phyloP scores from a whole-genome alignment of 2,888 invertebrate genomes.

The Drosophila stalkeri region DNA sequence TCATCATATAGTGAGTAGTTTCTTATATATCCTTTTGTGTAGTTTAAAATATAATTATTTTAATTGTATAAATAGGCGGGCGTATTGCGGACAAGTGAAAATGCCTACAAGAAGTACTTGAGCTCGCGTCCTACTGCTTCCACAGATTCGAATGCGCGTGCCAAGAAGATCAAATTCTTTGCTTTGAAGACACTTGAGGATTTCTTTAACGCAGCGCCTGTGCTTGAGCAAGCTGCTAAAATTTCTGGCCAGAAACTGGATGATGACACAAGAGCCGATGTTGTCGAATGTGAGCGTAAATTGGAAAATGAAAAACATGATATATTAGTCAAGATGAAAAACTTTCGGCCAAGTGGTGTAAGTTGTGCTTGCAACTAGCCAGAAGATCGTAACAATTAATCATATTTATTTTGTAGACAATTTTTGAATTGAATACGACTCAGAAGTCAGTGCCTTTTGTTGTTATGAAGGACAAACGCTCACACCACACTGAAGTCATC shows the following conservation, averaged over 20 bases:
- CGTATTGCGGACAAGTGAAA: slow-evolving; percentile 90
- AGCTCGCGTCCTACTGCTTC: slow-evolving; percentile 95
- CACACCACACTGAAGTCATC: slow-evolving; percentile 88
- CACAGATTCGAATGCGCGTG: slow-evolving; percentile 93
- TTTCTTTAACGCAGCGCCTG: slow-evolving; percentile 77
- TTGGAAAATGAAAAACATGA: slow-evolving; percentile 82
- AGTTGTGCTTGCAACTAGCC: slow-evolving; percentile 28
- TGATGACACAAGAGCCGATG: slow-evolving; percentile 86
- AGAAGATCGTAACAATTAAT: neutral
- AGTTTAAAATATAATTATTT: neutral
- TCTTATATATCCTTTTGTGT: neutral
- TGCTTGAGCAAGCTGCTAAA: slow-evolving; percentile 85
- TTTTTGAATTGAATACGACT: slow-evolving; percentile 95
- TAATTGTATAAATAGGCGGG: slow-evolving; percentile 86
- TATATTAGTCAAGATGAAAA: slow-evolving; percentile 82
- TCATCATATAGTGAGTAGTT: slow-evolving; percentile 89
- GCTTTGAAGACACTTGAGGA: slow-evolving; percentile 85
- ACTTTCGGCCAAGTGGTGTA: slow-evolving; percentile 83
- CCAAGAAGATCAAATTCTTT: slow-evolving; percentile 91
- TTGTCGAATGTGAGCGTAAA: slow-evolving; percentile 76
- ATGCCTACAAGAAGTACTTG: slow-evolving; percentile 96
- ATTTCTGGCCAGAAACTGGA: slow-evolving; percentile 76
- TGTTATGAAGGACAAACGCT: slow-evolving; percentile 95
- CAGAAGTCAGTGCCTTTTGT: slow-evolving; percentile 91
- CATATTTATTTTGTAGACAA: slow-evolving; percentile 86